Evolutionary conservation across 2,797 vertebrate species (phyloP), one percentile per base, ranked within the genome.

Genomic region (Diplodus puntazzo): DNA sequence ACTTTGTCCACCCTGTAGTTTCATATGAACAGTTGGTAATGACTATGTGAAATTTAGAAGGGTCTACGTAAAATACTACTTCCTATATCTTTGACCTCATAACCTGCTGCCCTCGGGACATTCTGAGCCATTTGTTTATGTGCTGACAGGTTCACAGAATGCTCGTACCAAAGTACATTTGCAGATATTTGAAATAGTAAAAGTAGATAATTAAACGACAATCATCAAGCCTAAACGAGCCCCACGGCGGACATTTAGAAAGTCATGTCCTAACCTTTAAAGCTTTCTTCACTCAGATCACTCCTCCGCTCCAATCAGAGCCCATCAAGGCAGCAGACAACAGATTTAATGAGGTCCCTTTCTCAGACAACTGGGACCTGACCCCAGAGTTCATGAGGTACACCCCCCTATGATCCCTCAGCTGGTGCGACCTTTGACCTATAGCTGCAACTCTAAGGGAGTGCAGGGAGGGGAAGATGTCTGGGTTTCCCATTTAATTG

Each of bases 361-460:
- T 25, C 53, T 49, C 49, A 50, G 72, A 77, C 46, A 0, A 39
- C 57, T 39, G 57, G 57, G 63, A 70, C 61, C 39, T 69, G 82
- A 86, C 80, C 83, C 34, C 73, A 9, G 25, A 52, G 81, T 64
- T 84, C 81, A 80, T 61, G 49, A 58, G 48, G 27, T 30, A 50
- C 2, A 30, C 4, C 61, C 27, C 18, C 11, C 43, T 14, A n/a
- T 42, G 58, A 71, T 81, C 64, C 42, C 45, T 69, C 70, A 83
- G 76, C 72, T 68, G 45, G 17, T 25, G 64, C 61, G 73, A 84
- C 84, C 79, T 87, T 50, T 83, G 82, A 86, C 75, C 69, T 27
- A 0, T n/a, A 27, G 55, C 49, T 59, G 57, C 1, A 0, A 60
- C 57, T 74, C 46, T 17, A 12, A 25, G 7, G 46, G 16, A 54